A percentile compares a stretch with the other conserved stretches of the same genome.
Conservation (phyloP, 2,113 vertebrate species). For the Oceanodroma tethys region DNA sequence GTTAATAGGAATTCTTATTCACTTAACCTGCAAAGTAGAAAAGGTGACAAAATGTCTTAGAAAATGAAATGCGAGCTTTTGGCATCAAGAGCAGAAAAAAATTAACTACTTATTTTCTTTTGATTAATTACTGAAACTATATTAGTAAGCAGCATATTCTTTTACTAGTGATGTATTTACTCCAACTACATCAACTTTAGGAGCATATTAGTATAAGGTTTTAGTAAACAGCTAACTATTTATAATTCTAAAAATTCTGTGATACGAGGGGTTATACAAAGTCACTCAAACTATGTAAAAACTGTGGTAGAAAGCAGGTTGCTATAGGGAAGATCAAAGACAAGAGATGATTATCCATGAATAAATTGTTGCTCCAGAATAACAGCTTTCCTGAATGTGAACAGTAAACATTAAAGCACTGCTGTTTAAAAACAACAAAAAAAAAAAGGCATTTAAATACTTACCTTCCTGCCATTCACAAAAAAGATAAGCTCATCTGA, state of each 20-base stretch:
- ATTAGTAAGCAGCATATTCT: neutral
- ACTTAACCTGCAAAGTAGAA: neutral
- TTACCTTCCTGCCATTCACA: conserved; percentile 73
- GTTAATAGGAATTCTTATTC: neutral
- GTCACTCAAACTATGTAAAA: neutral
- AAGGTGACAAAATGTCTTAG: neutral
- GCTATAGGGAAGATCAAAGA: neutral
- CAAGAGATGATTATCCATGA: neutral
- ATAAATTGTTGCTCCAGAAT: neutral
- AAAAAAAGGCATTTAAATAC: neutral
- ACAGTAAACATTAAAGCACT: neutral
- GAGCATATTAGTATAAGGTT: neutral
- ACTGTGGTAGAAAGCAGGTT: neutral
- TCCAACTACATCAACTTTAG: neutral
- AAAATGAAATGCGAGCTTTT: neutral
- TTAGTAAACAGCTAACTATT: neutral
- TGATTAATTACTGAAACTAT: neutral
- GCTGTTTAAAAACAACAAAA: neutral
- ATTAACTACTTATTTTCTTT: neutral
- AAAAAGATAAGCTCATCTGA: conserved; percentile 65
- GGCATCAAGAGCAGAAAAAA: neutral
- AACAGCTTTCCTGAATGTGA: neutral
- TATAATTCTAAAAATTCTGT: neutral
- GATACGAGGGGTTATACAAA: neutral
- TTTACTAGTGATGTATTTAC: neutral